These are phyloP conservation scores for Enhydra lutris DNA, from an alignment of 2,113 vertebrate genomes.

Conservation along the genomic window DNA sequence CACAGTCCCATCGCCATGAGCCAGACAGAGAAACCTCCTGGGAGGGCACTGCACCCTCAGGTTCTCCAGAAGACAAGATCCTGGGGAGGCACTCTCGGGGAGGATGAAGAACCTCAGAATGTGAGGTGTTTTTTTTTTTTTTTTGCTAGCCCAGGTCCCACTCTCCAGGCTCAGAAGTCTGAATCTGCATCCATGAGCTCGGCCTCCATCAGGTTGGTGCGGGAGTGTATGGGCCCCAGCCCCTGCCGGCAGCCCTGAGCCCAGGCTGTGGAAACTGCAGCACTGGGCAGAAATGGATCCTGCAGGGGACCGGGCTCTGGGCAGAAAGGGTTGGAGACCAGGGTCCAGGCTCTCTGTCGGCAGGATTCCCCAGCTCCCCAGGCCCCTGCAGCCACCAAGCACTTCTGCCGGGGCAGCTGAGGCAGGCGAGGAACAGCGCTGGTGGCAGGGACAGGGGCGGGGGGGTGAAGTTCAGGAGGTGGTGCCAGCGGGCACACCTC, in stretches of 20 bases:
- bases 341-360: slow-evolving; percentile 73
- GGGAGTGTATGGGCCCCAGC: slow-evolving; percentile 91
- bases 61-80: neutral
- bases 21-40: neutral
- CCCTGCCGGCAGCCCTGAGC: slow-evolving; percentile 81
- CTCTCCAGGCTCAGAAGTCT: slow-evolving; percentile 85
- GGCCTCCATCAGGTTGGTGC: slow-evolving; percentile 93
- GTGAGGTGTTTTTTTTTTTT: too few species aligned
- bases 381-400: slow-evolving; percentile 82
- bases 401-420: slow-evolving; percentile 87
- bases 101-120: neutral
- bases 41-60: neutral
- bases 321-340: slow-evolving; percentile 83
- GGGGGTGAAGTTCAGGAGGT: slow-evolving; percentile 10
- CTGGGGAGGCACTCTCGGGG: neutral
- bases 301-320: slow-evolving; percentile 71
- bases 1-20: slow-evolving; percentile 11
- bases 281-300: slow-evolving; percentile 52
- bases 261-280: slow-evolving; percentile 61
- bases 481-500: slow-evolving; percentile 79
- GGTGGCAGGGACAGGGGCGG: slow-evolving; percentile 66
- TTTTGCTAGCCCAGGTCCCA: neutral
- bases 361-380: slow-evolving; percentile 52
- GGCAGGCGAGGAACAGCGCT: slow-evolving; percentile 91
- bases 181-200: slow-evolving; percentile 94